These are phyloP conservation scores for Saccopteryx leptura DNA, from an alignment of 2,113 vertebrate genomes.

Conservation along the genomic window DNA sequence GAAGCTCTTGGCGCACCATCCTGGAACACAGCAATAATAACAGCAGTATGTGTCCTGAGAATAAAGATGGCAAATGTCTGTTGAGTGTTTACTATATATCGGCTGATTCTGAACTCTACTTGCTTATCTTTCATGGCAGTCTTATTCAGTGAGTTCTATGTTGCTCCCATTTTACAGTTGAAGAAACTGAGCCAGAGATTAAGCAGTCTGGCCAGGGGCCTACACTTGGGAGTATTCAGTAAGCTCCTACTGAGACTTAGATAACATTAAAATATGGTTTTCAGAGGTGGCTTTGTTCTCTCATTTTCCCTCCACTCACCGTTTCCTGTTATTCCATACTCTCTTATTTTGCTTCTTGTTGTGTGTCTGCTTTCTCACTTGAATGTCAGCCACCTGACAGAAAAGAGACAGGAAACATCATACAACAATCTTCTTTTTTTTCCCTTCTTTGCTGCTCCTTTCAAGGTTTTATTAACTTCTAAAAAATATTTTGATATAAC, in stretches of 20 bases:
- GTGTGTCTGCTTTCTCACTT: neutral
- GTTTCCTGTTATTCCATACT: neutral
- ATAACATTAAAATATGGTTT: neutral
- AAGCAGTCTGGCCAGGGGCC: neutral
- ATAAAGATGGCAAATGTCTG: accelerated
- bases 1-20: neutral
- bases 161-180: neutral
- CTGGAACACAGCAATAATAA: neutral
- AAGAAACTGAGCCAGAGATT: neutral
- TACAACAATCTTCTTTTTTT: neutral
- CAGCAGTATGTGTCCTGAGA: accelerated
- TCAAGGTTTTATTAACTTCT: conserved; percentile 24
- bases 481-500: neutral
- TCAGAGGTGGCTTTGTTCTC: neutral
- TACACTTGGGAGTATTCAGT: neutral
- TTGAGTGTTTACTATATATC: accelerated
- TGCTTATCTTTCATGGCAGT: neutral
- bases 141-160: neutral
- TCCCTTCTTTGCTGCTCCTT: neutral
- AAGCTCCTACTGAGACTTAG: neutral
- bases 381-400: neutral
- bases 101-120: neutral
- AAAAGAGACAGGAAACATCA: neutral
- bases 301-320: neutral
- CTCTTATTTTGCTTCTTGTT: neutral